phyloP scores from a whole-genome alignment of 2,113 vertebrate species.

The Fregetta grallaria region DNA sequence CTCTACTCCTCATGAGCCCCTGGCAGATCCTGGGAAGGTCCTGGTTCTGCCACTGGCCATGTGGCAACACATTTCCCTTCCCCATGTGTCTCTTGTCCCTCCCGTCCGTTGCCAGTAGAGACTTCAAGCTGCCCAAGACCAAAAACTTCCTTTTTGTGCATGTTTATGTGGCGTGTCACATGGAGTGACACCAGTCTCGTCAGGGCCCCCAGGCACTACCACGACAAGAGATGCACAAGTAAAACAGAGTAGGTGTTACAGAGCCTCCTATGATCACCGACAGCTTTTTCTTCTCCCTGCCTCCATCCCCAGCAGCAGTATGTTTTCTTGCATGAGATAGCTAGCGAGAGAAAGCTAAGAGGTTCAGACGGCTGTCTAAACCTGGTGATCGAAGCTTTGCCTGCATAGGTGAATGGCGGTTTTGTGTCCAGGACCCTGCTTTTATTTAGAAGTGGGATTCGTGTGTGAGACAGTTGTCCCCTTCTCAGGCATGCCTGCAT shows the following conservation, averaged over 20 bases:
- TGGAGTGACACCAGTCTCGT: neutral
- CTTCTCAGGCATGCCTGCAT: neutral
- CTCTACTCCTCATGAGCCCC: neutral
- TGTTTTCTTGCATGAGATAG: neutral
- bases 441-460: neutral
- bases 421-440: neutral
- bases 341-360: neutral
- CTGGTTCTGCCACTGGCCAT: neutral
- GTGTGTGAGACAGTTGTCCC: neutral
- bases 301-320: neutral
- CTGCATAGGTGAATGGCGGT: accelerated
- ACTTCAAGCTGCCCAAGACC: neutral
- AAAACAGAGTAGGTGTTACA: neutral
- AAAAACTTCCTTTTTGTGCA: neutral
- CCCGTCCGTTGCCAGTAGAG: neutral
- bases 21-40: neutral
- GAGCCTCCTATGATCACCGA: neutral
- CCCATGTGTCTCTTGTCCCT: accelerated
- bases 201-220: neutral
- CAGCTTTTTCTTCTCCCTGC: neutral
- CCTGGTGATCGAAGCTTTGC: neutral
- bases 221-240: accelerated
- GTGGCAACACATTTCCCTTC: neutral
- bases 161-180: neutral
- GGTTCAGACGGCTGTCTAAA: neutral